A percentile compares a stretch with the other conserved stretches of the same genome.
Conservation (phyloP, 1,140 invertebrate genomes). For the Drosophila novamexicana region DNA sequence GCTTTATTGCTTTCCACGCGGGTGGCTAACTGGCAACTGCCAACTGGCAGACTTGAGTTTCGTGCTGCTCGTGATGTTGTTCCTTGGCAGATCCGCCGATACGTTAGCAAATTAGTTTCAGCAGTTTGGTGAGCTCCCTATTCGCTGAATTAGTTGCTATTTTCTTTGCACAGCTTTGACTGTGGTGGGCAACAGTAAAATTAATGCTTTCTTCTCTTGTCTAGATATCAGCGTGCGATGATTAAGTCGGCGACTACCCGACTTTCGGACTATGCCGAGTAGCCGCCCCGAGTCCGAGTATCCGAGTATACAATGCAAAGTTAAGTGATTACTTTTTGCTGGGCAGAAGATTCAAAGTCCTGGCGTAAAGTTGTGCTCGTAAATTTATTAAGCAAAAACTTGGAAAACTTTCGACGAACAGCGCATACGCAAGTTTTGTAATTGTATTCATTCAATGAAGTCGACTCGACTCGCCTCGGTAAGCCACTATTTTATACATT, state of each 20-base stretch:
- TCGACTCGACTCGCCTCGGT: constrained; percentile 31
- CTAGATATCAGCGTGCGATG: constrained; percentile 63
- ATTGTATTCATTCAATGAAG: constrained; percentile 81
- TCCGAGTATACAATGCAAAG: constrained; percentile 54
- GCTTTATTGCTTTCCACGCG: constrained; percentile 80
- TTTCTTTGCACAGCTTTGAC: constrained; percentile 18
- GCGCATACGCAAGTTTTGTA: constrained; percentile 73
- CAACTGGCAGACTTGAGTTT: constrained; percentile 33
- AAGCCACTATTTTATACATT: constrained; percentile 61
- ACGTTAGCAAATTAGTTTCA: constrained; percentile 75
- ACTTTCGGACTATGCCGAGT: constrained; percentile 12
- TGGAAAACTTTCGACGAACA: constrained; percentile 67
- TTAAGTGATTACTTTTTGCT: constrained; percentile 81
- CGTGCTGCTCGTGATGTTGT: constrained; percentile 22
- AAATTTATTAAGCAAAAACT: constrained; percentile 81
- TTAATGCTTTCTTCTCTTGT: constrained; percentile 35
- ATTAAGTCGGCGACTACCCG: constrained; percentile 66
- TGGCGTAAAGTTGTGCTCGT: constrained; percentile 69
- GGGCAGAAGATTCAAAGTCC: constrained; percentile 37
- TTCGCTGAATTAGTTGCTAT: constrained; percentile 15
- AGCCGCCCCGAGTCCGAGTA: background rate
- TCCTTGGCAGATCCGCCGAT: constrained; percentile 48
- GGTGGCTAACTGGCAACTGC: constrained; percentile 53
- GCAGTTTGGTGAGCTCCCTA: constrained; percentile 39
- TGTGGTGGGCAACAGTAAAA: constrained; percentile 21